These are phyloP conservation scores for Lepidurus couesii DNA, from an alignment of 1,140 invertebrate species.

Conservation along the genomic window DNA sequence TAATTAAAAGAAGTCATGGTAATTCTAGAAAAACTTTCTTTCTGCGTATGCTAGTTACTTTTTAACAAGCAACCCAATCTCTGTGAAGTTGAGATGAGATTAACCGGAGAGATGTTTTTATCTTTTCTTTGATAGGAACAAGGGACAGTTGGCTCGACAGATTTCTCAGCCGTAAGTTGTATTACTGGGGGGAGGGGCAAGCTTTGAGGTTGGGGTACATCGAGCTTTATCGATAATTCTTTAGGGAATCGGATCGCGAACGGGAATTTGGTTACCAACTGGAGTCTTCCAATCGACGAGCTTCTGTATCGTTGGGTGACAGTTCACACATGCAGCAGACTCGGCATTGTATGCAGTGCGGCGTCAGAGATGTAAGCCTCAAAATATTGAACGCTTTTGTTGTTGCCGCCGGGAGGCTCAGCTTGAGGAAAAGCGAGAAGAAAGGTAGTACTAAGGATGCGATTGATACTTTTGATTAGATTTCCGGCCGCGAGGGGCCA, in stretches of 20 bases:
- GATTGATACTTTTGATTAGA: constrained; percentile 32
- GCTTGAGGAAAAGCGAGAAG: background rate
- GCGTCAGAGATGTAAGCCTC: constrained; percentile 30
- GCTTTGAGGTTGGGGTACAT: background rate
- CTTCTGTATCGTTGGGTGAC: constrained; percentile 31
- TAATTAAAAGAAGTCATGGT: too few species aligned
- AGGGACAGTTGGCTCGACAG: constrained; percentile 33
- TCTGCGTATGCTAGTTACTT: too few species aligned
- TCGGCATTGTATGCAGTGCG: constrained; percentile 28
- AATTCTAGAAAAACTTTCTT: too few species aligned
- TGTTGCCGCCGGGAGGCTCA: background rate
- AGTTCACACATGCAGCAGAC: constrained; percentile 28
- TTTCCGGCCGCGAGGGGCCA: constrained; percentile 39
- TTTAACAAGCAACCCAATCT: background rate
- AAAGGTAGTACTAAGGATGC: background rate
- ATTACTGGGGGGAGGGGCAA: constrained; percentile 4
- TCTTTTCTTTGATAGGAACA: constrained; percentile 24
- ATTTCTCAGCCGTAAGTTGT: constrained; percentile 35
- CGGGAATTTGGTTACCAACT: constrained; percentile 24
- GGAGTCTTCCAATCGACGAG: constrained; percentile 30
- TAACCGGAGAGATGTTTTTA: background rate
- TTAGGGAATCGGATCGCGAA: constrained; percentile 31
- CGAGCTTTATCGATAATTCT: background rate
- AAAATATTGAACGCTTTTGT: background rate
- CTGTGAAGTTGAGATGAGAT: background rate